Evolutionary conservation across 2,888 invertebrate species (phyloP), one percentile per base, ranked within the genome.

Genomic region (Schrankia costaestrigalis): DNA sequence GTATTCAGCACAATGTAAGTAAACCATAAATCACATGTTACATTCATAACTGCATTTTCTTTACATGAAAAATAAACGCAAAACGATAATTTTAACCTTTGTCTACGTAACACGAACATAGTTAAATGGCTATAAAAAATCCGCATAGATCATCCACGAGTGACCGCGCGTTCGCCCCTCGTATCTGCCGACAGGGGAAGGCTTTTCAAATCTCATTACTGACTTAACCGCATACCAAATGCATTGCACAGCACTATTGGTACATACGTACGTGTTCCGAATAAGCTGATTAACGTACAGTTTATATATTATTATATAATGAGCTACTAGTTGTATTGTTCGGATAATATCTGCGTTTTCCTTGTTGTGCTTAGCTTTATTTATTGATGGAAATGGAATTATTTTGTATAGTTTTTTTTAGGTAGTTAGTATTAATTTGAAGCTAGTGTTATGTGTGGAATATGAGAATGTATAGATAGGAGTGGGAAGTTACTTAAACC

Each of bases 71-170:
- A 45, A 42, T 35, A 46, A 52, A 49, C 38, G 37, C 9, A 4
- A 32, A 39, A 26, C 32, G 29, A 48, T 64, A 67, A 60, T 63
- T 62, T 65, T 56, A 49, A 44, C 62, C 58, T 56, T 60, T 63
- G 55, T 57, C 61, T 64, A 50, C 60, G 29, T 55, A 67, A 71
- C 69, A 65, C 67, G n/a, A n/a, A 71, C 61, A 71, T 63, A 67
- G 65, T 69, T 66, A 71, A 74, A 75, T 60, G 71, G 66, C 57
- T 71, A 67, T 69, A 74, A 79, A 79, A 77, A 74, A 62, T 57
- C 26, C 65, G 46, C 74, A 73, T 81, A 77, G 63, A 80, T 81
- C 80, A 80, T 78, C 52, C 70, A 71, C 78, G 78, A 75, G 57
- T 78, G 78, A 78, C 74, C 78, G 75, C 68, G 42, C 57, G 43